phyloP scores from a whole-genome alignment of 2,797 vertebrate species.

The Spizella passerina region DNA sequence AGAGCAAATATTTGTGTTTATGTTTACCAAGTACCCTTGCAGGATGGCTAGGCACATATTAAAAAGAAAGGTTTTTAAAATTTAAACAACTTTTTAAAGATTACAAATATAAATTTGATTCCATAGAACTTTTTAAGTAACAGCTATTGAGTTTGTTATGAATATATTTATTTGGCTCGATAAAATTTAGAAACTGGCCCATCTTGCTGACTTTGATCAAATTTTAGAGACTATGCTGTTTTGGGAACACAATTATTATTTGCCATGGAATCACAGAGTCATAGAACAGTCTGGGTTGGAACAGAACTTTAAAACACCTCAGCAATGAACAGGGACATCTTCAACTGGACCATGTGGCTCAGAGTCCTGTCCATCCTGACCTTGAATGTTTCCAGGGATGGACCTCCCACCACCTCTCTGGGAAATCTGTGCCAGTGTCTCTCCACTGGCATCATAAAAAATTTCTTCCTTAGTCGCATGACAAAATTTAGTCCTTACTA shows the following conservation, averaged over 20 bases:
- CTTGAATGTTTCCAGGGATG: neutral
- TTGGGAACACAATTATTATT: neutral
- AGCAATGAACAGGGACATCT: neutral
- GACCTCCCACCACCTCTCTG: neutral
- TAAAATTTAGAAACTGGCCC: neutral
- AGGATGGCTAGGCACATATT: neutral
- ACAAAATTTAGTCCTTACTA: neutral
- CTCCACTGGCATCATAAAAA: neutral
- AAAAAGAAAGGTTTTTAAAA: neutral
- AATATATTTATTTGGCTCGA: neutral
- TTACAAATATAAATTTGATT: neutral
- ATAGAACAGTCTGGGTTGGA: neutral
- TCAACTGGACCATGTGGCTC: neutral
- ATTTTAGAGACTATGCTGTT: neutral
- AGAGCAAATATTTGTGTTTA: neutral
- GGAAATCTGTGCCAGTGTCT: neutral
- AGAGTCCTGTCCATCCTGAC: neutral
- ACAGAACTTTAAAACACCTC: rapidly evolving
- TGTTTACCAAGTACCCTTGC: neutral
- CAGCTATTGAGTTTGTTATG: neutral
- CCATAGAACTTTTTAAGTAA: neutral
- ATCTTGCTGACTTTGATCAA: neutral
- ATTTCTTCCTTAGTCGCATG: neutral
- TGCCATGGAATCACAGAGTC: neutral
- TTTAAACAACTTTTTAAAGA: neutral